Base-by-base conservation (phyloP, 2,888 invertebrate genomes). In the Dysmachus trigonus region DNA sequence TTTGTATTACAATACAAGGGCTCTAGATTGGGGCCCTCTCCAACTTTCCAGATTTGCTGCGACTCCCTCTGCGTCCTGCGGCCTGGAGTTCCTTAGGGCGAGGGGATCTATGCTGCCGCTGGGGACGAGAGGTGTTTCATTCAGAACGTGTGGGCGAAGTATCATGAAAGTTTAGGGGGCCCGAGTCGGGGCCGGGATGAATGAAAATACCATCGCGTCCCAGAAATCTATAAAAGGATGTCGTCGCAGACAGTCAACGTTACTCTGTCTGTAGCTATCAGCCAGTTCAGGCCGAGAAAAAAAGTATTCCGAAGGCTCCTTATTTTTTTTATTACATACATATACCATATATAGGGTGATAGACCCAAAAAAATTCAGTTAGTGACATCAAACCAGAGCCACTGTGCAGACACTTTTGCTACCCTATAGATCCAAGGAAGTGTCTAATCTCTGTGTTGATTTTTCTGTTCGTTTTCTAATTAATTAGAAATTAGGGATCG, bases 151-250 rank as follows among this genome's bases (percentile, higher is more conserved):
- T 88, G 88, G 88, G 88, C 88, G 88, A 88, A 71, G 41, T 47
- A 47, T 77, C 47, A 31, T 74, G 74, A 85, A 74, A 85, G 77
- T 85, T 41, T 85, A 30, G 62, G 53, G 18, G 62, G 53, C 53
- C 35, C 30, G 18, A 85, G 51, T 77, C 71, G 76, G 88, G 85
- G 86, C 85, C 86, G 81, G 85, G 85, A 87, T 87, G 87, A 87
- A 87, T 87, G 87, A 87, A 87, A 87, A 87, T 86, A 51, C 74
- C 71, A 85, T 71, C 30, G 79, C 79, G 30, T 77, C 62, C 38
- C n/a, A 71, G 27, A 72, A 89, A 87, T 88, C 89, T 88, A 88
- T 89, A 89, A 87, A 89, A 89, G 89, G 89, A 88, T 86, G 89
- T 88, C 85, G 87, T 85, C 85, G 53, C 86, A 86, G 85, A 86